These are phyloP conservation scores for Drosophila borealis DNA, from an alignment of 2,888 invertebrate species.

Conservation along the genomic window DNA sequence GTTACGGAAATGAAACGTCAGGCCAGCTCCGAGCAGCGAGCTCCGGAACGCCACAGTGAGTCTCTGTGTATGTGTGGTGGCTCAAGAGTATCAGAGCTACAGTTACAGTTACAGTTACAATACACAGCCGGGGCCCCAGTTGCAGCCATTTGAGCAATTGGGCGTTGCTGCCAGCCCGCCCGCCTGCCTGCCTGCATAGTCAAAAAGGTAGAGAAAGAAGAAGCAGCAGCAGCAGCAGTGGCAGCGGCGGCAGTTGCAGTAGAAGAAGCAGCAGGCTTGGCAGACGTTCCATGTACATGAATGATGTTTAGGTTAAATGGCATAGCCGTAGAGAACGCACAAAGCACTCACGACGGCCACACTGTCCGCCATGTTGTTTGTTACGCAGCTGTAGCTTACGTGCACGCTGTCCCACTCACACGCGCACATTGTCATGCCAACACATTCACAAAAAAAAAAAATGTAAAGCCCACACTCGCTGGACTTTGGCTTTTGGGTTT, in stretches of 20 bases:
- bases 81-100: constrained; percentile 40
- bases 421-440: constrained; percentile 1
- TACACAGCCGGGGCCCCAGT: constrained; percentile 27
- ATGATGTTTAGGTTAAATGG: constrained; percentile 77
- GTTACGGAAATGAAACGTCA: constrained; percentile 81
- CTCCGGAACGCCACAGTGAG: constrained; percentile 10
- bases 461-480: constrained; percentile 22
- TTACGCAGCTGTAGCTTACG: constrained; percentile 41
- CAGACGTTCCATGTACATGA: constrained; percentile 51
- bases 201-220: constrained; percentile 3
- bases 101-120: constrained; percentile 28
- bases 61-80: constrained; percentile 1
- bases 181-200: constrained; percentile 26
- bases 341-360: constrained; percentile 19
- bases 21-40: constrained; percentile 27
- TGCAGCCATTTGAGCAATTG: constrained; percentile 65
- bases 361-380: constrained; percentile 37
- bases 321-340: constrained; percentile 44
- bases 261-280: constrained; percentile 32
- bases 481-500: constrained; percentile 61
- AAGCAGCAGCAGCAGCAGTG: not conserved
- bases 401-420: constrained; percentile 2
- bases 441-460: not conserved
- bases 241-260: not conserved
- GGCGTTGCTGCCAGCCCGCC: constrained; percentile 38